Conservation (phyloP, 2,797 vertebrate genomes). For the Hydrophis major region DNA sequence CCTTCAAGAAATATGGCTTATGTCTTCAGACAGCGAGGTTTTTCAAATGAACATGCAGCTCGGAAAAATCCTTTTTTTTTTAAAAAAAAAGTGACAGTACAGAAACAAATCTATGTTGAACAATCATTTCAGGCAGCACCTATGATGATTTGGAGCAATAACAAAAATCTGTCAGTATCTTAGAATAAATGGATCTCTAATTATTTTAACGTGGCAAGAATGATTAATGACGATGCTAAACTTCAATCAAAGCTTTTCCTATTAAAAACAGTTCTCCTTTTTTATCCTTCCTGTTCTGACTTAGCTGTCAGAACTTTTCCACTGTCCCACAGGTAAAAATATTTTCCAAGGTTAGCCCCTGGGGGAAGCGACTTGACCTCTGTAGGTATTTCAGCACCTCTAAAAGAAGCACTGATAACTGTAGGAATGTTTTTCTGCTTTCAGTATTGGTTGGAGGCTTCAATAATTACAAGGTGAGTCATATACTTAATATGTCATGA, state of each 20-base stretch:
- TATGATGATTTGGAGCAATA: conserved; percentile 66
- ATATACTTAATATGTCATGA: neutral
- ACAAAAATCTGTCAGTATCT: conserved; percentile 67
- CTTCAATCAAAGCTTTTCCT: conserved; percentile 64
- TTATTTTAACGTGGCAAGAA: conserved; percentile 39
- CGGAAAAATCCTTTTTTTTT: conserved; percentile 61
- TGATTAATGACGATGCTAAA: conserved; percentile 66
- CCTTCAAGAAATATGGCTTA: conserved; percentile 65
- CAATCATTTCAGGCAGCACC: conserved; percentile 67
- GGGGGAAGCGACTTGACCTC: conserved; percentile 44
- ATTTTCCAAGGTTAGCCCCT: conserved; percentile 36
- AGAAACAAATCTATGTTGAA: conserved; percentile 67
- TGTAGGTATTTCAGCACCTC: conserved; percentile 10
- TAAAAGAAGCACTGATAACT: conserved; percentile 37
- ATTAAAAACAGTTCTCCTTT: conserved; percentile 53
- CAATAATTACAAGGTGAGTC: neutral
- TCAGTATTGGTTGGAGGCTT: neutral
- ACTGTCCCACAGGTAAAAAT: conserved; percentile 39
- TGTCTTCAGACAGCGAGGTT: conserved; percentile 73
- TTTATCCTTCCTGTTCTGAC: conserved; percentile 10
- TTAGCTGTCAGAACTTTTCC: conserved; percentile 28
- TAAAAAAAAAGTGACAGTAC: conserved; percentile 68
- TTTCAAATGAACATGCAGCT: conserved; percentile 61
- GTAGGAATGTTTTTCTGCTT: neutral
- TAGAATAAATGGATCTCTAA: conserved; percentile 33